Conservation (phyloP, 2,888 invertebrate genomes). For the Chironomus riparius region DNA sequence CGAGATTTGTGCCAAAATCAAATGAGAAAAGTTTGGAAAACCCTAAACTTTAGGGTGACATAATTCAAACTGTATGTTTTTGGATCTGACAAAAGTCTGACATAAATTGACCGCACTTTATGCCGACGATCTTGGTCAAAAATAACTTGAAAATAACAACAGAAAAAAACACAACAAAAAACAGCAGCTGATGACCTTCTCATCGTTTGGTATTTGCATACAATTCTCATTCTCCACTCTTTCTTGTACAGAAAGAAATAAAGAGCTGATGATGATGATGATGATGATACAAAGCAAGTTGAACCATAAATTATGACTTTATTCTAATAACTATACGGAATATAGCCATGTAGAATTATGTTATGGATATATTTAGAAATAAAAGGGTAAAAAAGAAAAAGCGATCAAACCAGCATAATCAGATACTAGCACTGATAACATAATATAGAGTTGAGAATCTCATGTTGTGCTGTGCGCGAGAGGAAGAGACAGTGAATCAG, state of each 20-base stretch:
- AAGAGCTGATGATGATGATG: background rate
- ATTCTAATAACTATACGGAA: background rate
- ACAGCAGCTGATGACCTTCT: conserved; percentile 13
- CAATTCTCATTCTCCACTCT: background rate
- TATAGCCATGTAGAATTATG: background rate
- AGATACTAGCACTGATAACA: background rate
- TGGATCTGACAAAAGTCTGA: too few species aligned
- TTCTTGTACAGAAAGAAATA: background rate
- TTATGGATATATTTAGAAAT: background rate
- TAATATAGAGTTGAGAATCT: too few species aligned
- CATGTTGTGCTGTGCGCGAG: background rate
- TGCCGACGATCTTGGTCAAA: too few species aligned
- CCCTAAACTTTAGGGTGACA: too few species aligned
- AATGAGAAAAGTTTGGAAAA: too few species aligned
- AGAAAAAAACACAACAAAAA: too few species aligned
- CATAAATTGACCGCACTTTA: too few species aligned
- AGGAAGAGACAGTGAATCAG: background rate
- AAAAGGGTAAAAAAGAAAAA: background rate
- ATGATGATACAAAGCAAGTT: background rate
- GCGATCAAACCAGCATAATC: too few species aligned
- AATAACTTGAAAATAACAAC: too few species aligned
- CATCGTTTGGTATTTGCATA: conserved; percentile 1
- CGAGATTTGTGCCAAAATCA: too few species aligned
- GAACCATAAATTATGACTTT: conserved; percentile 1
- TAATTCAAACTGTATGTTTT: too few species aligned